phyloP scores from a whole-genome alignment of 2,113 vertebrate genomes.

The Pongo pygmaeus region DNA sequence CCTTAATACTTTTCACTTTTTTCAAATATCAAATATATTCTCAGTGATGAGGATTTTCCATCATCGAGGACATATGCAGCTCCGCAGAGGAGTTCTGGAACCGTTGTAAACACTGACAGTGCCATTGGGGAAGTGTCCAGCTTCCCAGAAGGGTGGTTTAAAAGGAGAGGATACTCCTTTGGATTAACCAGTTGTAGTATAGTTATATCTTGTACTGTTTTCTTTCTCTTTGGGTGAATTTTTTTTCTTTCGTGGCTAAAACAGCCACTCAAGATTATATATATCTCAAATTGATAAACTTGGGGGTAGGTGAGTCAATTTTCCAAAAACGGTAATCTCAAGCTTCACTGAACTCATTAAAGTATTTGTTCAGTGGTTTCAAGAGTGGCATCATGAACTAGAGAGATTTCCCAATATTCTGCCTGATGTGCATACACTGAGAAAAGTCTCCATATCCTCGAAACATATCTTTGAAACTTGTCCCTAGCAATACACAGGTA shows the following conservation, averaged over 20 bases:
- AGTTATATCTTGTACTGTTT: background rate
- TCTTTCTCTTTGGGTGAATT: background rate
- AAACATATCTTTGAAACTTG: background rate
- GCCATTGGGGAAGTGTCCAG: accelerated
- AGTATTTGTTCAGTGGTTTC: too few species aligned
- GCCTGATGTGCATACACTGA: background rate
- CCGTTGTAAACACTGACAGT: background rate
- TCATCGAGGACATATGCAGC: too few species aligned
- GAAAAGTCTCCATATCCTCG: background rate
- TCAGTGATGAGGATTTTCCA: background rate
- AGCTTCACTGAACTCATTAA: background rate
- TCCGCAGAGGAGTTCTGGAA: background rate
- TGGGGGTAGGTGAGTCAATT: background rate
- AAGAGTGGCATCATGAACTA: background rate
- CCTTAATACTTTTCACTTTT: background rate
- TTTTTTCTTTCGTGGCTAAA: background rate
- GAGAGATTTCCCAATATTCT: background rate
- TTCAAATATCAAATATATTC: background rate
- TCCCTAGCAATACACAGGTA: background rate
- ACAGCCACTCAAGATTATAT: background rate
- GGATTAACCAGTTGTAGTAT: too few species aligned
- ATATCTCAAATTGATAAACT: background rate
- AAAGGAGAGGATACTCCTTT: background rate
- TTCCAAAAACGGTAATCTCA: background rate
- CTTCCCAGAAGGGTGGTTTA: background rate